Evolutionary conservation across 2,888 invertebrate genomes (phyloP), one percentile per base, ranked within the genome.

Genomic region (Eupithecia centaureata): DNA sequence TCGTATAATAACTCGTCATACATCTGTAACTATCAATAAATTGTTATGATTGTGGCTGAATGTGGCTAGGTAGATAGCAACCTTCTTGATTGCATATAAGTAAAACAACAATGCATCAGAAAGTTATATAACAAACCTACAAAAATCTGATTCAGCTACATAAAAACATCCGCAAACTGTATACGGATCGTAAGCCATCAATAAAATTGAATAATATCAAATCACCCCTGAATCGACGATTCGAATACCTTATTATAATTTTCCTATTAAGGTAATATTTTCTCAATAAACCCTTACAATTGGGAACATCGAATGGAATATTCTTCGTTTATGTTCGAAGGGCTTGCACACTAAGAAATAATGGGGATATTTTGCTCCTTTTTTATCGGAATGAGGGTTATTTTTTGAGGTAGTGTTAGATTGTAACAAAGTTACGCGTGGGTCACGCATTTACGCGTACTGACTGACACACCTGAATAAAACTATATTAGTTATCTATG

Each of bases 201-300:
- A 64, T 68, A 65, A 51, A 62, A 71, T 60, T 70, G 54, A 67
- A 67, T 67, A 61, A 70, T 42, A 54, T 38, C 27, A 52, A 65
- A 63, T 63, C 62, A 59, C 47, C 25, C 32, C 52, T 25, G 33
- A 25, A 60, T 52, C 61, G 68, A 58, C 63, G 68, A 51, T 61
- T 64, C 61, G 62, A 70, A 70, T 73, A 74, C 71, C 68, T 70
- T 73, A 63, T 74, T 77, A 77, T 78, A 78, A 78, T 78, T 77
- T 78, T 77, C 73, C 59, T 73, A 78, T 78, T 71, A 78, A 67
- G 68, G 70, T 73, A 73, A 74, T 70, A 68, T 76, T 66, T 74
- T 71, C 57, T 65, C 63, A 68, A 73, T 73, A 67, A 69, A 52
- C 57, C 59, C 63, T 69, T 61, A 47, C 58, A 66, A 5, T 18